Evolutionary conservation across 2,113 vertebrate genomes (phyloP).

Genomic region (chimpanzee (Pan troglodytes)): NHGRI_mPanTro3-v2.1_pri NC_072402.2:135374001-135374500

Average conservation of each 20-base stretch:
- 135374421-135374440: not conserved
- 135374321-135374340: not conserved
- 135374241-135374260: slow-evolving; percentile 29
- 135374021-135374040: not conserved
- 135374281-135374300: not conserved
- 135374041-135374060: not conserved
- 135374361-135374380: slow-evolving; percentile 2
- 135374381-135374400: slow-evolving; percentile 16
- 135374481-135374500: not conserved
- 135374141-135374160: not conserved
- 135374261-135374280: slow-evolving; percentile 14
- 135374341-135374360: not conserved
- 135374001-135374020: not conserved
- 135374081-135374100: not conserved
- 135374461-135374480: slow-evolving; percentile 11
- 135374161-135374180: not conserved
- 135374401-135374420: not conserved
- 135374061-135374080: not conserved
- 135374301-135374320: not conserved
- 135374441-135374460: not conserved
- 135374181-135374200: not conserved
- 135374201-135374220: not conserved
- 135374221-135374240: not conserved
- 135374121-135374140: not conserved
- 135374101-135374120: not conserved